Conservation (phyloP, 2,888 invertebrate species). For the Platycheirus rosarum region DNA sequence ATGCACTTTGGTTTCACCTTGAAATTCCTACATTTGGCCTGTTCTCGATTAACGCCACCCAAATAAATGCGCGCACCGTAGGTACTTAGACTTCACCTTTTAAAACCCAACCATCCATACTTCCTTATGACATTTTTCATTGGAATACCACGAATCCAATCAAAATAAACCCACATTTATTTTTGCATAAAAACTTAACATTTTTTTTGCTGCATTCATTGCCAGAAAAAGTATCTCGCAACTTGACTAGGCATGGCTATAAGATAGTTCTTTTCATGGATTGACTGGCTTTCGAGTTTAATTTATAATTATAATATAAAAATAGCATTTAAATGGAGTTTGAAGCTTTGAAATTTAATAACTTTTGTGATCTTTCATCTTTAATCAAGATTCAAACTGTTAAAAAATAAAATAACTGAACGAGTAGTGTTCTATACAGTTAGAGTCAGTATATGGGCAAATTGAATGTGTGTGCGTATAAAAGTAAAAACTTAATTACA, state of each 20-base stretch:
- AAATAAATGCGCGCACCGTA: background rate
- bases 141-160: slow-evolving; percentile 14
- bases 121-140: slow-evolving; percentile 34
- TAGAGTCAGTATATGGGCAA: too few relatives aligned
- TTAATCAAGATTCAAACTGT: slow-evolving; percentile 30
- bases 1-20: slow-evolving; percentile 61
- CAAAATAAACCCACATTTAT: slow-evolving; percentile 27
- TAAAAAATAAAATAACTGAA: background rate
- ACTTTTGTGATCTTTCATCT: slow-evolving; percentile 35
- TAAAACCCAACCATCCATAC: slow-evolving; percentile 1
- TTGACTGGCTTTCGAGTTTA: slow-evolving; percentile 22
- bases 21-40: slow-evolving; percentile 37
- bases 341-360: slow-evolving; percentile 45
- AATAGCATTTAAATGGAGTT: slow-evolving; percentile 5
- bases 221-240: slow-evolving; percentile 10
- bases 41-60: slow-evolving; percentile 15
- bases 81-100: slow-evolving; percentile 1
- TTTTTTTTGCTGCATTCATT: slow-evolving; percentile 15
- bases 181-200: slow-evolving; percentile 18
- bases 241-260: slow-evolving; percentile 13
- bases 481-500: too few relatives aligned
- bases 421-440: slow-evolving; percentile 2
- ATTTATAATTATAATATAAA: background rate
- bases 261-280: slow-evolving; percentile 1
- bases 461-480: too few relatives aligned